phyloP scores from a whole-genome alignment of 2,888 invertebrate genomes.

The Lithophane ornitopus region DNA sequence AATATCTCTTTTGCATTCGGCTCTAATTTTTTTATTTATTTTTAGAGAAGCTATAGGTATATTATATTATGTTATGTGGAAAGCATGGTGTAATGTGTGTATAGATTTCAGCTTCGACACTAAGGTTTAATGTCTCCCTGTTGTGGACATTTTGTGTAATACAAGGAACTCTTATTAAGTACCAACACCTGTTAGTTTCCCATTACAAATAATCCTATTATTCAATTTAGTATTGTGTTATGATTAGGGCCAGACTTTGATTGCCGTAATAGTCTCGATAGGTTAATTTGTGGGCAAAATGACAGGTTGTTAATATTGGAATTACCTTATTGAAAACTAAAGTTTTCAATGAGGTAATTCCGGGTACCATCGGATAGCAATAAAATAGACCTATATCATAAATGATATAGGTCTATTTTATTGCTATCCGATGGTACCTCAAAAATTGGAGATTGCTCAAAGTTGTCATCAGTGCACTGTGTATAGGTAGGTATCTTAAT shows the following conservation, averaged over 20 bases:
- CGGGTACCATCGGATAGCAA: no score
- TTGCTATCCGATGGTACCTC: no score
- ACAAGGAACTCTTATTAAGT: slow-evolving; percentile 25
- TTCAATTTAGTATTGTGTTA: slow-evolving; percentile 26
- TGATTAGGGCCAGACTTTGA: slow-evolving; percentile 15
- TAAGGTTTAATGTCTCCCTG: slow-evolving; percentile 4
- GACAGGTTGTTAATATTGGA: not conserved
- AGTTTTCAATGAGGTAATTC: no score
- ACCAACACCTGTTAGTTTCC: slow-evolving; percentile 40
- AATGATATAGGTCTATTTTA: no score
- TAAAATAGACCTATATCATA: no score
- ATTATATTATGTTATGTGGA: not conserved
- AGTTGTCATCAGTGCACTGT: no score
- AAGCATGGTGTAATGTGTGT: not conserved
- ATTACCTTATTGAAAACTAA: not conserved
- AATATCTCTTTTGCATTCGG: not conserved
- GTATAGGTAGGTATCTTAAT: no score
- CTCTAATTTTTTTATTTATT: not conserved
- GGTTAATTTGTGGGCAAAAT: not conserved
- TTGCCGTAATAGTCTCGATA: not conserved
- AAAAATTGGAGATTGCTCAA: no score
- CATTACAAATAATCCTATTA: slow-evolving; percentile 40
- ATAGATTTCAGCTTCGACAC: slow-evolving; percentile 1
- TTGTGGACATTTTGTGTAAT: slow-evolving; percentile 16
- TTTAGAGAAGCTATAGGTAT: not conserved